These are phyloP conservation scores for Micrasema minimum DNA, from an alignment of 1,140 invertebrate species.

Conservation along the genomic window DNA sequence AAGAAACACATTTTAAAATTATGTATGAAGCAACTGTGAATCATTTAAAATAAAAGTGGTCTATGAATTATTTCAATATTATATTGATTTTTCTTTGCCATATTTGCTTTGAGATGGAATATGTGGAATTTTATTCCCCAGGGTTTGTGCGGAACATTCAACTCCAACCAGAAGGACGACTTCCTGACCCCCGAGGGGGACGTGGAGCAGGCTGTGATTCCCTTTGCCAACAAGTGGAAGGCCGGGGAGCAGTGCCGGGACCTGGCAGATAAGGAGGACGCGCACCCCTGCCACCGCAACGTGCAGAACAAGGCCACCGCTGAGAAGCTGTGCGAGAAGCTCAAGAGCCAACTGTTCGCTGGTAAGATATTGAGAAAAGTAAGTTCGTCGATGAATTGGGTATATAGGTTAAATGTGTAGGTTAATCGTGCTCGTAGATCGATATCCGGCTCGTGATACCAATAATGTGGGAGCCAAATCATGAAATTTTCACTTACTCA, in stretches of 20 bases:
- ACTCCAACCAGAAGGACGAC: constrained; percentile 87
- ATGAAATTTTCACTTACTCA: too few species aligned
- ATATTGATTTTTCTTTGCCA: too few species aligned
- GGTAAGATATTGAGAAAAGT: constrained; percentile 60
- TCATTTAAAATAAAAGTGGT: too few species aligned
- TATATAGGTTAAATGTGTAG: too few species aligned
- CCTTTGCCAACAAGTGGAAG: constrained; percentile 92
- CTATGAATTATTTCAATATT: too few species aligned
- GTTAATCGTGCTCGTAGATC: too few species aligned
- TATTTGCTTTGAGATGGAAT: too few species aligned
- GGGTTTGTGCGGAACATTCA: constrained; percentile 91
- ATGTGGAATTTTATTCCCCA: constrained; percentile 56
- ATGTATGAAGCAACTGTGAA: too few species aligned
- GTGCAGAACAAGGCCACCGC: constrained; percentile 75
- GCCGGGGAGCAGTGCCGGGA: constrained; percentile 79
- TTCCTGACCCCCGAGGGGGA: constrained; percentile 88
- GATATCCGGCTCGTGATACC: too few species aligned
- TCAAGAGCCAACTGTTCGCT: constrained; percentile 77
- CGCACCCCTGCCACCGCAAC: constrained; percentile 78
- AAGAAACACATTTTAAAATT: too few species aligned
- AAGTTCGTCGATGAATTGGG: too few species aligned
- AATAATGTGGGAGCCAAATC: too few species aligned
- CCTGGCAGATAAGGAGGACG: constrained; percentile 63
- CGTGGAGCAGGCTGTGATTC: constrained; percentile 76
- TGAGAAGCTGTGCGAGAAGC: constrained; percentile 75